These are phyloP conservation scores for Spea bombifrons DNA, from an alignment of 2,113 vertebrate species.

Conservation along the genomic window DNA sequence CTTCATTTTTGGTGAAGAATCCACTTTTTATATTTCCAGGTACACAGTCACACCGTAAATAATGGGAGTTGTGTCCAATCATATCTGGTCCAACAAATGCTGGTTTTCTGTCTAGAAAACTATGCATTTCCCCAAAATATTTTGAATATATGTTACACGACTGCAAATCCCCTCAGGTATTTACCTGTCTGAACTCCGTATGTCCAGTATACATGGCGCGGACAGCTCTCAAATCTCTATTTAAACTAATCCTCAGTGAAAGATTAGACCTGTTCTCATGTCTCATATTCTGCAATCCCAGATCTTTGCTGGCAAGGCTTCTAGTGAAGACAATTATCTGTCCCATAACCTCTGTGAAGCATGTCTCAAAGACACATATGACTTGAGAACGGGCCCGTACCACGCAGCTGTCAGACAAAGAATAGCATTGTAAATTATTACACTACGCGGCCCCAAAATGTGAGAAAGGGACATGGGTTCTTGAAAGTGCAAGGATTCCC, in stretches of 20 bases:
- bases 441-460: neutral
- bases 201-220: conserved; percentile 6
- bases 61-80: no score
- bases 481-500: conserved; percentile 18
- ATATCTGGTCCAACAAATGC: no score
- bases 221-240: conserved; percentile 2
- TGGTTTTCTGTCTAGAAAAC: no score
- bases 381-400: conserved; percentile 4
- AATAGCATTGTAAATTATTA: conserved; percentile 7
- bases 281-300: conserved; percentile 20
- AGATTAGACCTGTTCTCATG: conserved; percentile 26
- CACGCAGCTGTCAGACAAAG: conserved; percentile 5
- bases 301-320: conserved; percentile 14
- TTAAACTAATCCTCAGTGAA: conserved; percentile 32
- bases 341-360: conserved; percentile 23
- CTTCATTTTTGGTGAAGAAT: no score
- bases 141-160: neutral
- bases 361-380: conserved; percentile 5
- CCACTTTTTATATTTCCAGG: no score
- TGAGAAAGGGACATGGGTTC: neutral
- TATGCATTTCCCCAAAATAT: no score
- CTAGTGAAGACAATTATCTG: conserved; percentile 37
- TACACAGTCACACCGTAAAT: no score
- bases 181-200: neutral
- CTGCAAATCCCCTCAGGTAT: neutral